These are phyloP conservation scores for Ichneumon xanthorius DNA, from an alignment of 2,888 invertebrate genomes.

Conservation along the genomic window DNA sequence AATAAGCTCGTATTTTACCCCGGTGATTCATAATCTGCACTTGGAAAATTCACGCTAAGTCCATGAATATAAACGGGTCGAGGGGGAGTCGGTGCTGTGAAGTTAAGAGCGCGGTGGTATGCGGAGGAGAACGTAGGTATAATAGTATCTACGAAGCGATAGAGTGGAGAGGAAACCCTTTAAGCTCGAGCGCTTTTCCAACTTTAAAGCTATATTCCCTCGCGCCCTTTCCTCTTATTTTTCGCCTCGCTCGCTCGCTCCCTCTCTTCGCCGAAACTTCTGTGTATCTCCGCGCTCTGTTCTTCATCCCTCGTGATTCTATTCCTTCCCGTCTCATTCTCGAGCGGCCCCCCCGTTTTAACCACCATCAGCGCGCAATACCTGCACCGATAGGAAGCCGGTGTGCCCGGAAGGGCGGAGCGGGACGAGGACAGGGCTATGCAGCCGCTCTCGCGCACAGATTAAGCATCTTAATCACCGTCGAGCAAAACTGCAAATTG, in stretches of 20 bases:
- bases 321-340: slow-evolving; percentile 34
- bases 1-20: slow-evolving; percentile 38
- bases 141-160: slow-evolving; percentile 34
- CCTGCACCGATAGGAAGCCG: slow-evolving; percentile 37
- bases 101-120: slow-evolving; percentile 15
- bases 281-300: slow-evolving; percentile 1
- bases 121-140: slow-evolving; percentile 25
- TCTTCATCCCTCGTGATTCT: slow-evolving; percentile 6
- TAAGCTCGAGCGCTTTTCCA: slow-evolving; percentile 67
- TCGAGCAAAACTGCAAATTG: slow-evolving; percentile 78
- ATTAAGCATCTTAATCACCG: slow-evolving; percentile 79
- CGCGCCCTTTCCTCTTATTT: slow-evolving; percentile 23
- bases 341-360: slow-evolving; percentile 46
- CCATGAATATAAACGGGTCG: slow-evolving; percentile 34
- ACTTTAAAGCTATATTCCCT: slow-evolving; percentile 60
- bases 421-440: slow-evolving; percentile 30
- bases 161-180: slow-evolving; percentile 62
- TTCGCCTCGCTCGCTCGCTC: slow-evolving; percentile 14
- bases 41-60: slow-evolving; percentile 41
- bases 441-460: slow-evolving; percentile 68
- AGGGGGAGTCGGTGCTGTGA: background rate
- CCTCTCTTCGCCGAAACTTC: slow-evolving; percentile 4
- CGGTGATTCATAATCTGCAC: slow-evolving; percentile 32
- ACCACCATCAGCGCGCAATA: slow-evolving; percentile 55
- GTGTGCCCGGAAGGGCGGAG: slow-evolving; percentile 25